Conservation (phyloP, 2,797 vertebrate species). For the Lycodopsis pacificus region DNA sequence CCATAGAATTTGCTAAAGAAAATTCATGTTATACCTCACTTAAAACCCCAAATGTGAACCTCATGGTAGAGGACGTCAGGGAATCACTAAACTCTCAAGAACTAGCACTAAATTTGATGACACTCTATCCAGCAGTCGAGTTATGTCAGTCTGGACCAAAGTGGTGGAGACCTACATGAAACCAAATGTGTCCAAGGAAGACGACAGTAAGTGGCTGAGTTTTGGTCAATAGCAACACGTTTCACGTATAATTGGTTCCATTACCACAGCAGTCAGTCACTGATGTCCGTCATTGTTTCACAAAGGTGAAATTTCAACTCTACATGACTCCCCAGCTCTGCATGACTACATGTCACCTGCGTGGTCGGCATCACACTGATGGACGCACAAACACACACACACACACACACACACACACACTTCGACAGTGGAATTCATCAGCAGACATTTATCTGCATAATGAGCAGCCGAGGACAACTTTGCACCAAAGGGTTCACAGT, state of each 20-base stretch:
- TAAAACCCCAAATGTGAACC: not conserved
- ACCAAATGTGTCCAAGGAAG: not conserved
- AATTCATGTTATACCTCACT: not conserved
- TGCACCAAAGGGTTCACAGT: conserved; percentile 12
- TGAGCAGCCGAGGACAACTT: conserved; percentile 46
- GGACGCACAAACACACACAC: conserved; percentile 9
- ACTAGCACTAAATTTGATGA: not conserved
- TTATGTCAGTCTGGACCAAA: not conserved
- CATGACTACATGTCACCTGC: conserved; percentile 31
- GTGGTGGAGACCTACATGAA: not conserved
- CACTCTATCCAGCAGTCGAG: not conserved
- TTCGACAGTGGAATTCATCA: conserved; percentile 36
- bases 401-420: not conserved
- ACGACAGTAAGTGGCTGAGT: not conserved
- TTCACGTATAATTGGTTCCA: not conserved
- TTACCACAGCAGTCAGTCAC: conserved; percentile 8
- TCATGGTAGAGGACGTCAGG: not conserved
- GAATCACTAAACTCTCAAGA: not conserved
- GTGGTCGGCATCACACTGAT: conserved; percentile 17
- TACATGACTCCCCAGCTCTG: conserved; percentile 15
- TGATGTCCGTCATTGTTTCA: conserved; percentile 4
- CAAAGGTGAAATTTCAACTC: conserved; percentile 13
- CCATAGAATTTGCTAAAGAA: not conserved
- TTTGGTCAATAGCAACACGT: not conserved
- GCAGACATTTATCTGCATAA: conserved; percentile 44